phyloP scores from a whole-genome alignment of 23 tunicate species.

The Halocynthia roretzi region DNA sequence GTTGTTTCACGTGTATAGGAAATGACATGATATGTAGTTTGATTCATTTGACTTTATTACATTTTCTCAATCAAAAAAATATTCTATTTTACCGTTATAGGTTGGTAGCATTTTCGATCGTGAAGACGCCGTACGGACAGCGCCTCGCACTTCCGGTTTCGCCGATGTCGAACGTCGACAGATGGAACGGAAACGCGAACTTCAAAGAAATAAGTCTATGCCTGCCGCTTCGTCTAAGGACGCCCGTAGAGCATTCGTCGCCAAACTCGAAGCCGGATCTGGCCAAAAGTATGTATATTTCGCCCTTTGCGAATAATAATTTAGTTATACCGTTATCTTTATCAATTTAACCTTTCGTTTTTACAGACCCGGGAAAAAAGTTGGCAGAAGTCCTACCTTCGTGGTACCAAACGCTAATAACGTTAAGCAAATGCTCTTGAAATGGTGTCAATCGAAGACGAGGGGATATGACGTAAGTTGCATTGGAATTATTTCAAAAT shows the following conservation, averaged over 20 bases:
- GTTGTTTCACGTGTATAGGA: too few species aligned
- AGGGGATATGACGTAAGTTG: slow-evolving; percentile 63
- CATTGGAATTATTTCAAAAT: neutral
- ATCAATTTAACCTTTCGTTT: too few species aligned
- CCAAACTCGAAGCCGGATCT: slow-evolving; percentile 47
- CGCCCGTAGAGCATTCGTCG: slow-evolving; percentile 74
- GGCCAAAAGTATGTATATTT: slow-evolving; percentile 14
- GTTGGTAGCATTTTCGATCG: slow-evolving; percentile 92
- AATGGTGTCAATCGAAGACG: slow-evolving; percentile 94
- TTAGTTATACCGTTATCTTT: too few species aligned
- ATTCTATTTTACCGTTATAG: slow-evolving; percentile 12
- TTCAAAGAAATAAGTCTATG: slow-evolving; percentile 61
- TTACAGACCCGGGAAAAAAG: slow-evolving; percentile 31
- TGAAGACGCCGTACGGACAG: slow-evolving; percentile 11
- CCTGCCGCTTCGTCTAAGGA: slow-evolving; percentile 68
- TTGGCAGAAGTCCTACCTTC: slow-evolving; percentile 77
- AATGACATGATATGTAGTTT: too few species aligned
- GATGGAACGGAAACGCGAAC: slow-evolving; percentile 55
- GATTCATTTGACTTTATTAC: too few species aligned
- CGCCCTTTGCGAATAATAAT: neutral
- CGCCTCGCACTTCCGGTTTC: slow-evolving; percentile 20
- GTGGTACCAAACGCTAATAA: slow-evolving; percentile 93
- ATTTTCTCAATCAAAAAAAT: neutral
- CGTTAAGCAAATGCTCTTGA: slow-evolving; percentile 86
- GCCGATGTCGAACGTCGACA: slow-evolving; percentile 49